Evolutionary conservation across 2,113 vertebrate genomes (phyloP).

Genomic region (Takifugu flavidus): DNA sequence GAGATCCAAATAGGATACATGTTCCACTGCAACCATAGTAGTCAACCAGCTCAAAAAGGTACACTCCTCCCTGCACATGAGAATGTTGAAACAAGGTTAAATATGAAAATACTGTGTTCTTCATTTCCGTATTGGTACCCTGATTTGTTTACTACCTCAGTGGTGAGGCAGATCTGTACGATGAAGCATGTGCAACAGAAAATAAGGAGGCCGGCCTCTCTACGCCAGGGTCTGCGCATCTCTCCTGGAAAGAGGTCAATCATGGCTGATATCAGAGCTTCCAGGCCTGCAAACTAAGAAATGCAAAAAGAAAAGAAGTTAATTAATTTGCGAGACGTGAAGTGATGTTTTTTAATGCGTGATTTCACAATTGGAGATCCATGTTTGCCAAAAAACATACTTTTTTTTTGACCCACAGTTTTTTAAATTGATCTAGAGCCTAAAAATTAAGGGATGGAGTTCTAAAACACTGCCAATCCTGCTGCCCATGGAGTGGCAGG

Average conservation of each 20-base stretch:
- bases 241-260: constrained; percentile 40
- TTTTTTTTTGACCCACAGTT: no score
- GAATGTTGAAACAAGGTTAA: not conserved
- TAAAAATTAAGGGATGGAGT: no score
- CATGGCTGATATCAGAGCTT: constrained; percentile 29
- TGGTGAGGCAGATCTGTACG: constrained; percentile 32
- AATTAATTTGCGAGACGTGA: no score
- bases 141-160: constrained; percentile 18
- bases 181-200: constrained; percentile 38
- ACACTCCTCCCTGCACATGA: constrained; percentile 55
- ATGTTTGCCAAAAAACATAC: no score
- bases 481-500: no score
- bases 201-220: constrained; percentile 45
- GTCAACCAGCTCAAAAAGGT: constrained; percentile 50
- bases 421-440: no score
- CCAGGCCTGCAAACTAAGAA: constrained; percentile 37
- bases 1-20: constrained; percentile 39
- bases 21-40: constrained; percentile 49
- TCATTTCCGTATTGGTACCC: not conserved
- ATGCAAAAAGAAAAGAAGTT: not conserved
- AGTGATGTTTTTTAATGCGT: no score
- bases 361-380: no score
- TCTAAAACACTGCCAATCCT: no score
- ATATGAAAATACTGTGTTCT: not conserved
- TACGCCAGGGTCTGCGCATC: constrained; percentile 25